Evolutionary conservation across 1,140 invertebrate species (phyloP).

Genomic region (Aporrectodea caliginosa): DNA sequence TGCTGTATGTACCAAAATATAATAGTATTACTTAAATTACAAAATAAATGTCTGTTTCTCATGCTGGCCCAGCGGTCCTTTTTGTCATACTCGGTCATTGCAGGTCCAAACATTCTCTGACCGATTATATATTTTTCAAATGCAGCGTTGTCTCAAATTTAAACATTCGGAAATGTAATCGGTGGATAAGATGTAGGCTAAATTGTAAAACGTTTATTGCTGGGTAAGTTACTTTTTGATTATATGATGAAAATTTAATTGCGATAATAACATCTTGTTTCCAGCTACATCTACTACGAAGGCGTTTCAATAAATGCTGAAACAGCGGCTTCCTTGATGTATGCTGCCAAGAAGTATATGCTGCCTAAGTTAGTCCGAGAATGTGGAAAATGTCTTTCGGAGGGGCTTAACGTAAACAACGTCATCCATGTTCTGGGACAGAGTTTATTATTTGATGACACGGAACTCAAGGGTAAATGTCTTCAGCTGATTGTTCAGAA

Average conservation of each 20-base stretch:
- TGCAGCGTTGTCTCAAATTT: background rate
- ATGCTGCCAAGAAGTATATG: background rate
- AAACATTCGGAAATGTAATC: background rate
- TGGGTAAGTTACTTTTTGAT: background rate
- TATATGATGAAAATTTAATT: background rate
- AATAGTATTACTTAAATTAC: too few species aligned
- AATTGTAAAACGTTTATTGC: background rate
- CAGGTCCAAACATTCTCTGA: background rate
- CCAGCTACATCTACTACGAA: constrained; percentile 18
- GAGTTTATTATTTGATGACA: background rate
- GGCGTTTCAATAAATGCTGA: background rate
- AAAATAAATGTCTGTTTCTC: too few species aligned
- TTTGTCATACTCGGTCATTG: too few species aligned
- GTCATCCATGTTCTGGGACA: constrained; percentile 1
- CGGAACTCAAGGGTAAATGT: constrained; percentile 3
- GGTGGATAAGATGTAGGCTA: background rate
- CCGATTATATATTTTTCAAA: background rate
- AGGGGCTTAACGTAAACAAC: background rate
- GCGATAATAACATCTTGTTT: too few species aligned
- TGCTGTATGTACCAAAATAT: too few species aligned
- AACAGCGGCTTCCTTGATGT: background rate
- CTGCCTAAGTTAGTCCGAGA: background rate
- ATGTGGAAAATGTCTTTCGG: background rate
- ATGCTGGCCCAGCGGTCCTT: too few species aligned
- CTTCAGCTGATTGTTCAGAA: background rate